A percentile compares a stretch with the other conserved stretches of the same genome.
Conservation (phyloP, 1,140 invertebrate species). For the Drosophila rhopaloa region DNA sequence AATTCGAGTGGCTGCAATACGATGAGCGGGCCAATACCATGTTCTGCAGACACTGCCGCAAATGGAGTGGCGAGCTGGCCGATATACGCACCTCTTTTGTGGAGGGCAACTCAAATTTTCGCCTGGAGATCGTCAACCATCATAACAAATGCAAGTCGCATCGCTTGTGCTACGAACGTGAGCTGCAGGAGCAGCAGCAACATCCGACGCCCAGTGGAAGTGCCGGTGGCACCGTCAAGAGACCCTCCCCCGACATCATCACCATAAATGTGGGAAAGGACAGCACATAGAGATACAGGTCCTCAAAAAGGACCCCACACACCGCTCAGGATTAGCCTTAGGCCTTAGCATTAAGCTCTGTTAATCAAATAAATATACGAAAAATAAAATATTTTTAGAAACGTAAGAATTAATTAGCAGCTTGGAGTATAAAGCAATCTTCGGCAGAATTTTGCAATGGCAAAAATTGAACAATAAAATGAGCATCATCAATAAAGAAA, state of each 20-base stretch:
- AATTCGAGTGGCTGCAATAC: conserved; percentile 89
- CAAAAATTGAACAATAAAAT: conserved; percentile 16
- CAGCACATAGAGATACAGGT: conserved; percentile 30
- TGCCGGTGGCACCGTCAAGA: conserved; percentile 20
- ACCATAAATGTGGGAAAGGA: conserved; percentile 83
- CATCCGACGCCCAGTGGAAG: conserved; percentile 27
- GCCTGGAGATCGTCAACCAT: conserved; percentile 91
- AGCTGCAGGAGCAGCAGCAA: conserved; percentile 84
- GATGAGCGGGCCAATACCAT: conserved; percentile 88
- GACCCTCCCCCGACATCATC: conserved; percentile 64
- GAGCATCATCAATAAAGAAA: neutral
- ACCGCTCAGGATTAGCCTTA: conserved; percentile 71
- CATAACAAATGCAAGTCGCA: conserved; percentile 92
- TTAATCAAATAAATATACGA: conserved; percentile 30
- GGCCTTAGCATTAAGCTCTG: conserved; percentile 50
- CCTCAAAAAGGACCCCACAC: conserved; percentile 9
- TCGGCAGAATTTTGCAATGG: conserved; percentile 67
- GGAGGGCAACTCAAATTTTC: conserved; percentile 90
- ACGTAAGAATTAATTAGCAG: conserved; percentile 1
- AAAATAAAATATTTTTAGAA: conserved; percentile 13
- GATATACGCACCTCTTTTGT: conserved; percentile 90
- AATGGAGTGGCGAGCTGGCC: conserved; percentile 89
- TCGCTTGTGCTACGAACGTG: conserved; percentile 86
- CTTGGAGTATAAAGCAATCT: neutral
- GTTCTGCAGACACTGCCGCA: conserved; percentile 90